Conservation (phyloP, 2,113 vertebrate genomes). For the Sisor rabdophorus region DNA sequence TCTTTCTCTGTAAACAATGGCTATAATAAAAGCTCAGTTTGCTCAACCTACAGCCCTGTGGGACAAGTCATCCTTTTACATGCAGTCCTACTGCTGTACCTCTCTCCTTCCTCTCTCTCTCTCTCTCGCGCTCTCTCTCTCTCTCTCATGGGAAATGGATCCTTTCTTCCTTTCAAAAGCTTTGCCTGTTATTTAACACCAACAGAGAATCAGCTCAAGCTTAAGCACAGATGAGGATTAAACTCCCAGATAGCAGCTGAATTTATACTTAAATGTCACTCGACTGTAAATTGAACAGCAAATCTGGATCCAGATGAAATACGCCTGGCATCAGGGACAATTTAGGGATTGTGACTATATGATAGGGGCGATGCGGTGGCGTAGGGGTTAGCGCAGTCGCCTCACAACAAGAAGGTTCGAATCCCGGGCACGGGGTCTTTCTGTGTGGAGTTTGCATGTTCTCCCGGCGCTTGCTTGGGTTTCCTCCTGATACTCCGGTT, state of each 20-base stretch:
- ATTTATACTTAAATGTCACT: neutral
- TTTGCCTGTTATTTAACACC: neutral
- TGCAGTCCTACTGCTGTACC: neutral
- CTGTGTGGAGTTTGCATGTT: no score
- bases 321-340: neutral
- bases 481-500: no score
- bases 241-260: neutral
- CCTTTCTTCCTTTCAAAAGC: neutral
- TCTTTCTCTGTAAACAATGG: conserved; percentile 5
- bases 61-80: conserved; percentile 8
- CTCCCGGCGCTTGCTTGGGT: no score
- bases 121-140: neutral
- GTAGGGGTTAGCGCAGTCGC: no score
- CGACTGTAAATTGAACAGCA: neutral
- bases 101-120: neutral
- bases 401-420: no score
- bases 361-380: no score
- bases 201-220: neutral
- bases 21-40: conserved; percentile 1
- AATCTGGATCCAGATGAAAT: neutral
- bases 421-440: no score
- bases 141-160: neutral
- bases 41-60: conserved; percentile 17
- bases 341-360: neutral
- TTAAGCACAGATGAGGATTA: conserved; percentile 13